Conservation (phyloP, 1,140 invertebrate genomes). For the Brachionus asplanchnoidis region DNA sequence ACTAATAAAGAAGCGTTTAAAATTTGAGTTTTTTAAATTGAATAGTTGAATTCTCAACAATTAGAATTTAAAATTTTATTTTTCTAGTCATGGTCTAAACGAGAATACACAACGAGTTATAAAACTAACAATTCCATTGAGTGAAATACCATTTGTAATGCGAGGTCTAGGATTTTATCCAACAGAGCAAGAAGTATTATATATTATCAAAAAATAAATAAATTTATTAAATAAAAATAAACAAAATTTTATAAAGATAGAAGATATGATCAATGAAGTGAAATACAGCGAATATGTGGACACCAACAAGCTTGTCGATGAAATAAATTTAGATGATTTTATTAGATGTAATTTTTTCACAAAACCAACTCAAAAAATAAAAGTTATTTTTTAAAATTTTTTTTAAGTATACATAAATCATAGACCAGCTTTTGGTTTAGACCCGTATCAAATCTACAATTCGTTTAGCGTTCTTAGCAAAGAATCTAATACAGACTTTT, state of each 20-base stretch:
- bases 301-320: constrained; percentile 57
- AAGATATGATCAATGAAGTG: constrained; percentile 66
- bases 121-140: constrained; percentile 61
- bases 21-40: not conserved
- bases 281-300: constrained; percentile 62
- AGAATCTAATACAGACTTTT: constrained; percentile 42
- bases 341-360: constrained; percentile 59
- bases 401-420: constrained; percentile 66
- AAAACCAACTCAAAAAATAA: not conserved
- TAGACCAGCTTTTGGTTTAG: constrained; percentile 61
- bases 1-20: not conserved
- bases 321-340: constrained; percentile 67
- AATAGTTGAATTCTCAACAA: constrained; percentile 15
- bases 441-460: constrained; percentile 49
- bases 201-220: not conserved
- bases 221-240: not conserved
- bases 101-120: constrained; percentile 61
- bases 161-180: constrained; percentile 70
- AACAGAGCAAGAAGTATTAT: constrained; percentile 65
- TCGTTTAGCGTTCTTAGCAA: constrained; percentile 52
- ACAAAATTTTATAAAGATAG: constrained; percentile 58
- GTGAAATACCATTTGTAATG: constrained; percentile 67
- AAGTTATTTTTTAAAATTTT: constrained; percentile 21
- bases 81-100: constrained; percentile 65
- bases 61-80: too few species aligned